Percentiles rank a stretch among this genome's conserved stretches.
These are phyloP conservation scores for Drosophila borborema DNA, from an alignment of 2,888 invertebrate genomes.

Conservation along the genomic window DNA sequence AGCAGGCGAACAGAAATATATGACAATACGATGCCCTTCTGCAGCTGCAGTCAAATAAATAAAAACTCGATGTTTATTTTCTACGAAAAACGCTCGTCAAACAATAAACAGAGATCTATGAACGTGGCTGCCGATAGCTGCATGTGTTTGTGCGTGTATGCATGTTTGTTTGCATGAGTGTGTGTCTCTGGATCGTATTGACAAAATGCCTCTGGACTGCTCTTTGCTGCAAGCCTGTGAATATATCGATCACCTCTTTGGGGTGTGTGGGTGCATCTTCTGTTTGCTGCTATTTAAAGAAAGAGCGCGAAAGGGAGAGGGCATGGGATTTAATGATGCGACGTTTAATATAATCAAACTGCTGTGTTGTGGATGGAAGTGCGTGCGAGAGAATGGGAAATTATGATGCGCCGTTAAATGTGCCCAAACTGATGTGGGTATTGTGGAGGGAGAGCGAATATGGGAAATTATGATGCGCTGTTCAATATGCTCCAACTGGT, in stretches of 20 bases:
- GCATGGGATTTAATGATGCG: too few relatives aligned
- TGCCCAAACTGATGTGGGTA: background rate
- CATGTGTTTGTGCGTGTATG: background rate
- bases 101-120: slow-evolving; percentile 29
- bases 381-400: background rate
- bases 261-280: slow-evolving; percentile 45
- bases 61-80: slow-evolving; percentile 30
- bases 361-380: too few relatives aligned
- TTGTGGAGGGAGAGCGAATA: too few relatives aligned
- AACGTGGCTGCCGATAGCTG: background rate
- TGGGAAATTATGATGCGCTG: background rate
- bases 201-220: slow-evolving; percentile 20
- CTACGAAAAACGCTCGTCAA: slow-evolving; percentile 38
- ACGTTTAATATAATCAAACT: too few relatives aligned
- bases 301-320: background rate
- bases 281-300: background rate
- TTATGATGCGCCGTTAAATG: background rate
- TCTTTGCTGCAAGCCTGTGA: slow-evolving; percentile 72
- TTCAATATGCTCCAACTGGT: background rate
- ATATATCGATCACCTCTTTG: slow-evolving; percentile 75
- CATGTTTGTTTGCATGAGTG: background rate
- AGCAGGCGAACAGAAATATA: slow-evolving; percentile 74
- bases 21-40: slow-evolving; percentile 47
- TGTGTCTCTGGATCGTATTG: slow-evolving; percentile 33
- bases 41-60: slow-evolving; percentile 21